Conservation (phyloP, 2,113 vertebrate species). For the Archocentrus centrarchus region DNA sequence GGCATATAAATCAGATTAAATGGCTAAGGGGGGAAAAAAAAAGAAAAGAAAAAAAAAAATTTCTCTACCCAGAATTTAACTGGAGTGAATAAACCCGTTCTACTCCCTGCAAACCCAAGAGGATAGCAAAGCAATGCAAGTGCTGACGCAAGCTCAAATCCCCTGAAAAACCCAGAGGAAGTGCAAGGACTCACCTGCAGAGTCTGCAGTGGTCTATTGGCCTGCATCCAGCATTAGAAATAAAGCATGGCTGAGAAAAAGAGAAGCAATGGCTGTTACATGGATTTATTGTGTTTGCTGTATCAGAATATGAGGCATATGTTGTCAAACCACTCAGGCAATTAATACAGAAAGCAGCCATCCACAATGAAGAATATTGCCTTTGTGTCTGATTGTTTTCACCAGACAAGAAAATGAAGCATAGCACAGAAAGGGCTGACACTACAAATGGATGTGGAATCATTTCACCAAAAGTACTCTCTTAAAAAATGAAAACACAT, state of each 20-base stretch:
- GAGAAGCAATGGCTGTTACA: background rate
- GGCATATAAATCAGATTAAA: conserved; percentile 1
- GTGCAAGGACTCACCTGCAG: conserved; percentile 57
- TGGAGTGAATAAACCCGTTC: background rate
- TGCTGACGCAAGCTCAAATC: conserved; percentile 39
- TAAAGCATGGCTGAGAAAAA: conserved; percentile 1
- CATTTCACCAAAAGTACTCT: background rate
- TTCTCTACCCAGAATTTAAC: background rate
- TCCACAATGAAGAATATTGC: background rate
- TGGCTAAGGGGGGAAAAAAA: background rate
- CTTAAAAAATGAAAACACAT: background rate
- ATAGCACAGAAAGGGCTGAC: background rate
- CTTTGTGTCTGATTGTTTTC: background rate
- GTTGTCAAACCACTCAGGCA: background rate
- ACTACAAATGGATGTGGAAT: background rate
- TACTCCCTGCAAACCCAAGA: background rate
- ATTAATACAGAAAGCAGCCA: background rate
- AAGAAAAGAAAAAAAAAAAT: background rate
- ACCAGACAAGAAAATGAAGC: background rate
- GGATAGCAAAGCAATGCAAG: background rate
- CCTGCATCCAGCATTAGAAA: conserved; percentile 4
- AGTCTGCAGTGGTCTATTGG: conserved; percentile 18
- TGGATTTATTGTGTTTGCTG: background rate
- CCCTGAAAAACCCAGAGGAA: conserved; percentile 21
- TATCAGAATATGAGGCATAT: background rate